These are phyloP conservation scores for Platanista minor DNA, from an alignment of 2,113 vertebrate genomes.

Conservation along the genomic window DNA sequence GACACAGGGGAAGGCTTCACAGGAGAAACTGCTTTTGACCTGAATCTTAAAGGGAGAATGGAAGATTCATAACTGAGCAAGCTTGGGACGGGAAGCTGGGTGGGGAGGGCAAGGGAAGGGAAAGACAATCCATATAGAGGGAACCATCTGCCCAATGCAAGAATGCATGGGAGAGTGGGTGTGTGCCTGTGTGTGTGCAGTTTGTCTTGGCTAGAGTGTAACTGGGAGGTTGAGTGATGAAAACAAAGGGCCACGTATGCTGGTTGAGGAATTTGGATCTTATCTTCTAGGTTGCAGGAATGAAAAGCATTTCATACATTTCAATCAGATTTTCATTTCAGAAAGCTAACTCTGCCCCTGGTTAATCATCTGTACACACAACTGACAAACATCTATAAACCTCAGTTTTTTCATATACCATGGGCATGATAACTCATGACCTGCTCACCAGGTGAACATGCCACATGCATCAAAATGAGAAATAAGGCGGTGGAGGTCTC, in stretches of 20 bases:
- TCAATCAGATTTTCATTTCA: background rate
- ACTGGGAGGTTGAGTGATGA: background rate
- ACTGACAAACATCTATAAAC: background rate
- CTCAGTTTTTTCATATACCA: background rate
- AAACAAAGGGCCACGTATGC: background rate
- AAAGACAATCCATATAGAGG: background rate
- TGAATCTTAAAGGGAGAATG: background rate
- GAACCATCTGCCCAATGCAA: background rate
- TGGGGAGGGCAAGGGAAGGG: background rate
- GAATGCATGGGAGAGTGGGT: background rate
- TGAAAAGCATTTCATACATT: background rate
- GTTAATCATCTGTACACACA: background rate
- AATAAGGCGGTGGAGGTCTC: background rate
- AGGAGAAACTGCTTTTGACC: background rate
- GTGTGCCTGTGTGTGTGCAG: background rate
- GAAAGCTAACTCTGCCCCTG: background rate
- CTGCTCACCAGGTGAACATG: background rate
- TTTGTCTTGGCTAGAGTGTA: background rate
- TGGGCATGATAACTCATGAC: background rate
- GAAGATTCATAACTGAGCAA: background rate
- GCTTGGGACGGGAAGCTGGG: background rate
- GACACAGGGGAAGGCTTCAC: background rate
- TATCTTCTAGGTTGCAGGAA: background rate
- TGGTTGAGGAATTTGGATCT: background rate
- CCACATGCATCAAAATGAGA: background rate